Percentiles rank a stretch among this genome's conserved stretches.
Evolutionary conservation across 2,113 vertebrate genomes (phyloP).

Genomic region (Salminus brasiliensis): DNA sequence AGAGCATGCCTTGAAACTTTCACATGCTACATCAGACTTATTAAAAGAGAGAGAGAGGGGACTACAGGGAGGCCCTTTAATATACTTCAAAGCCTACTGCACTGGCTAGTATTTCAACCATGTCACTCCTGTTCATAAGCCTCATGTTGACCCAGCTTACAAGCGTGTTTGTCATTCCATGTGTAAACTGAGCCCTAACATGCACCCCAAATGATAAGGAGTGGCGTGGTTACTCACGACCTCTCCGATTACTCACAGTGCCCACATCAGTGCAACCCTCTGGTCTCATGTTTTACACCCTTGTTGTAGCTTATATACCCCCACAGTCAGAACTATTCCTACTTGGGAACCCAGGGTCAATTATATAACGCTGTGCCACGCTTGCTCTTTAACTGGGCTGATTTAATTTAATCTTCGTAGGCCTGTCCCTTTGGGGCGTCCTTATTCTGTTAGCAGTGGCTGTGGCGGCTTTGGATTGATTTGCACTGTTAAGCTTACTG

Average conservation of each 20-base stretch:
- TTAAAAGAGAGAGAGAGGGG: too few relatives aligned
- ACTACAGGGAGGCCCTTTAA: too few relatives aligned
- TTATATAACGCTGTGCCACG: conserved; percentile 39
- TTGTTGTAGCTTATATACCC: background rate
- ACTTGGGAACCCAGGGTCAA: conserved; percentile 17
- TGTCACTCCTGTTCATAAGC: too few relatives aligned
- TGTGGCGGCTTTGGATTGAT: conserved; percentile 60
- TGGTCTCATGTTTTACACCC: conserved; percentile 6
- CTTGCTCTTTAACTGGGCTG: conserved; percentile 23
- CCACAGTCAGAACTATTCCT: conserved; percentile 29
- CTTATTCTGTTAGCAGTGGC: conserved; percentile 14
- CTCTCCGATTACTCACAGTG: background rate
- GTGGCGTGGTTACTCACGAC: background rate
- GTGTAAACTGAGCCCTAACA: background rate
- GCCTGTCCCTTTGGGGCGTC: conserved; percentile 34
- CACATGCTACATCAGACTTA: too few relatives aligned
- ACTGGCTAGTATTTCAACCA: too few relatives aligned
- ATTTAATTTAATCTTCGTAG: conserved; percentile 44
- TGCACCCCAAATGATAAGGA: background rate
- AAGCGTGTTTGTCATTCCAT: background rate
- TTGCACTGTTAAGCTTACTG: conserved; percentile 63
- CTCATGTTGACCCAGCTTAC: conserved; percentile 57
- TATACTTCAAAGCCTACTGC: too few relatives aligned
- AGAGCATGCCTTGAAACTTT: too few relatives aligned
- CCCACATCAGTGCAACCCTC: background rate